Conservation (phyloP, 1,140 invertebrate species). For the Aleiodes sp. region DNA sequence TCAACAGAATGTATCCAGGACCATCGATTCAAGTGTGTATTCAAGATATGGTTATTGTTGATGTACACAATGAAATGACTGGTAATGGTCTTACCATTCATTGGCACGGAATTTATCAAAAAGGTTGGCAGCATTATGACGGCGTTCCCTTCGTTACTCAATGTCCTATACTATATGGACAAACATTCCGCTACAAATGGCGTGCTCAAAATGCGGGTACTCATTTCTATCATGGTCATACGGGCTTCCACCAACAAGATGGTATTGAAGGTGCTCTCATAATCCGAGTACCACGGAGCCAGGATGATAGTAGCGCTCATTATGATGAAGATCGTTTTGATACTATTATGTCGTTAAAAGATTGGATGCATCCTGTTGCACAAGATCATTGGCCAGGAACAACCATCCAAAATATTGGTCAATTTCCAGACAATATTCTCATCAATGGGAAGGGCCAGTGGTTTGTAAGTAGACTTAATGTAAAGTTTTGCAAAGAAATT, state of each 20-base stretch:
- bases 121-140: conserved; percentile 86
- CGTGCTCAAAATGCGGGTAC: conserved; percentile 78
- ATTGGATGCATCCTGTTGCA: conserved; percentile 82
- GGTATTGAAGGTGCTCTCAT: conserved; percentile 87
- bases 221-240: conserved; percentile 92
- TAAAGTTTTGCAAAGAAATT: no score
- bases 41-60: conserved; percentile 84
- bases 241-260: conserved; percentile 85
- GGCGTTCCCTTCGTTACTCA: conserved; percentile 91
- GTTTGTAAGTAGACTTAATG: conserved; percentile 18
- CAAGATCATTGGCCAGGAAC: conserved; percentile 76
- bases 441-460: conserved; percentile 33
- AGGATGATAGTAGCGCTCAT: conserved; percentile 77
- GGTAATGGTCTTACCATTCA: conserved; percentile 86
- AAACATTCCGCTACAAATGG: conserved; percentile 86
- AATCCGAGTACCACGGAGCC: conserved; percentile 76
- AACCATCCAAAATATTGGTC: conserved; percentile 65
- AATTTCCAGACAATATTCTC: conserved; percentile 29
- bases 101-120: conserved; percentile 88
- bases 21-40: conserved; percentile 88
- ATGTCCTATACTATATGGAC: conserved; percentile 86
- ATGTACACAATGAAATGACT: conserved; percentile 83
- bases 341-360: conserved; percentile 82
- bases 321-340: conserved; percentile 86
- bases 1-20: conserved; percentile 86